phyloP scores from a whole-genome alignment of 2,113 vertebrate species.

The Pteropus alecto region DNA sequence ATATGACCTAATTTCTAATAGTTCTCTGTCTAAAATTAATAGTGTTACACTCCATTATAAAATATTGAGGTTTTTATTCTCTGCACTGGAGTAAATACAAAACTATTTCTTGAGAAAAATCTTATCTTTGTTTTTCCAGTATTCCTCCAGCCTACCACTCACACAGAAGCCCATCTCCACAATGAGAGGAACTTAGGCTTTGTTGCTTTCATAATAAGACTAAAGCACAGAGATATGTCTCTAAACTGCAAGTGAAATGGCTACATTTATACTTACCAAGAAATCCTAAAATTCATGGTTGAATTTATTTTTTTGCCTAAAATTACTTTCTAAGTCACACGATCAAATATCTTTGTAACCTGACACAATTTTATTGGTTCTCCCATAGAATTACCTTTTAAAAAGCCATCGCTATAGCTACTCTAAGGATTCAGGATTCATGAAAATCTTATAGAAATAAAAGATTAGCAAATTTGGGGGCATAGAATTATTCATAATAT shows the following conservation, averaged over 20 bases:
- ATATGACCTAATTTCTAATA: neutral
- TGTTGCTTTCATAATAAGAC: neutral
- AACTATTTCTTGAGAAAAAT: neutral
- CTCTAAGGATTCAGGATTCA: neutral
- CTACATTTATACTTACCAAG: neutral
- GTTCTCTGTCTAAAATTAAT: neutral
- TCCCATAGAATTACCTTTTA: neutral
- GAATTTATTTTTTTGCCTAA: neutral
- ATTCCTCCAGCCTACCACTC: neutral
- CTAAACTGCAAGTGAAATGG: neutral
- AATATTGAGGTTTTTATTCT: neutral
- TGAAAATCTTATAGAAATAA: neutral
- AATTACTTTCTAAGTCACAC: neutral
- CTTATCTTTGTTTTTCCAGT: neutral
- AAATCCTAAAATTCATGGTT: neutral
- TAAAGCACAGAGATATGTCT: neutral
- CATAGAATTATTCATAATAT: neutral
- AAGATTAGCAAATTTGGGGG: neutral
- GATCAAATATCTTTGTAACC: neutral
- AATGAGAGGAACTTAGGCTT: neutral
- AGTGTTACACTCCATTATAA: neutral
- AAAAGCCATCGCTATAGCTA: neutral
- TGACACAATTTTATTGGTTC: neutral
- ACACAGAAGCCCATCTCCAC: neutral
- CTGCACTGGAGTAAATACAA: neutral